A percentile compares a stretch with the other conserved stretches of the same genome.
phyloP scores from a whole-genome alignment of 2,888 invertebrate species.

The Cerastis leucographa region DNA sequence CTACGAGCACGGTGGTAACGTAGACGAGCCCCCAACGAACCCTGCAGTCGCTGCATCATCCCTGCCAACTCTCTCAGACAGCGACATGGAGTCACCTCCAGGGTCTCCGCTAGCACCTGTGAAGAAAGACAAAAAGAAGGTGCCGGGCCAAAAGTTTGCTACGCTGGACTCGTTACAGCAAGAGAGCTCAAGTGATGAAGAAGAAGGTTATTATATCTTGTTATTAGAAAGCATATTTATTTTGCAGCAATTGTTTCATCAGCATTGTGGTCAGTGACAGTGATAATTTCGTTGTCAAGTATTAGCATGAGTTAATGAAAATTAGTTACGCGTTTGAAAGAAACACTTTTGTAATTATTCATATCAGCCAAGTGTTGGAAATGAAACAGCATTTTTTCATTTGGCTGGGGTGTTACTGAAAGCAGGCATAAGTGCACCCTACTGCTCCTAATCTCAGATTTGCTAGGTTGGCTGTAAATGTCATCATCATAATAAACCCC shows the following conservation, averaged over 20 bases:
- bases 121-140: constrained; percentile 83
- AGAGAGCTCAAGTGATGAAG: constrained; percentile 91
- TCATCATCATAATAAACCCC: not conserved
- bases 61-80: constrained; percentile 80
- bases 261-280: not conserved
- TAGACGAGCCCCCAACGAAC: constrained; percentile 83
- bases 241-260: not conserved
- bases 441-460: not conserved
- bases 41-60: constrained; percentile 74
- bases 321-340: not conserved
- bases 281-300: no score
- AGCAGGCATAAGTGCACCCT: not conserved
- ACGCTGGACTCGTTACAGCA: constrained; percentile 91
- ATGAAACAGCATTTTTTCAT: not conserved
- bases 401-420: not conserved
- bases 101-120: constrained; percentile 76
- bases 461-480: not conserved
- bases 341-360: not conserved
- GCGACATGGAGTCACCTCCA: constrained; percentile 85
- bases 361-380: not conserved
- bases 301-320: not conserved
- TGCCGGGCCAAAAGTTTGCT: constrained; percentile 89
- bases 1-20: constrained; percentile 93
- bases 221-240: not conserved
- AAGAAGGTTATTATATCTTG: constrained; percentile 86